phyloP scores from a whole-genome alignment of 2,113 vertebrate species.

The Ceuthmochares aereus region DNA sequence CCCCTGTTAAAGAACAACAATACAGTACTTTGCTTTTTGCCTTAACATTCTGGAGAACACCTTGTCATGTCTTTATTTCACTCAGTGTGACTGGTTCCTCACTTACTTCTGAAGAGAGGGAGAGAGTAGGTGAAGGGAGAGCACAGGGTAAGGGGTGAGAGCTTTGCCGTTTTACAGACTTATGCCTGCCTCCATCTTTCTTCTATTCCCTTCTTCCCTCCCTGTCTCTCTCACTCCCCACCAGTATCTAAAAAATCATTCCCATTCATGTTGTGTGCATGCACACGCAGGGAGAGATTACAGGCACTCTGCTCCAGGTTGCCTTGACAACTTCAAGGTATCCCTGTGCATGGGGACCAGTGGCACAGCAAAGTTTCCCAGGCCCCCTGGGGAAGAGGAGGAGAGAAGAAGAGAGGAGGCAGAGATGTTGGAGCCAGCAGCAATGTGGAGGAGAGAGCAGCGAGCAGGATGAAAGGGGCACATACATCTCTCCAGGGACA shows the following conservation, averaged over 20 bases:
- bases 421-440: conserved; percentile 27
- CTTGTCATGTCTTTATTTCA: conserved; percentile 13
- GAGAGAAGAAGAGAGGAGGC: conserved; percentile 36
- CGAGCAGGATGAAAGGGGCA: conserved; percentile 31
- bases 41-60: background rate
- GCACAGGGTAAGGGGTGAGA: background rate
- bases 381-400: conserved; percentile 63
- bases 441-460: conserved; percentile 30
- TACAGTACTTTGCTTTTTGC: background rate
- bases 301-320: conserved; percentile 59
- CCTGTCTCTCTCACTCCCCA: background rate
- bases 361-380: conserved; percentile 78
- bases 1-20: background rate
- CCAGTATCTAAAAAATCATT: conserved; percentile 47
- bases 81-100: background rate
- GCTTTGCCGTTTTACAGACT: conserved; percentile 51
- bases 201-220: conserved; percentile 35
- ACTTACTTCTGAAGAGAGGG: background rate
- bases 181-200: background rate
- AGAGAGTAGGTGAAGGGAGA: background rate
- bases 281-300: conserved; percentile 31
- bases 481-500: conserved; percentile 51
- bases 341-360: conserved; percentile 58
- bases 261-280: conserved; percentile 16
- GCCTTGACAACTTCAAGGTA: conserved; percentile 66